Percentiles rank a stretch among this genome's conserved stretches.
phyloP scores from a whole-genome alignment of 2,113 vertebrate genomes.

The Alethe castanea region DNA sequence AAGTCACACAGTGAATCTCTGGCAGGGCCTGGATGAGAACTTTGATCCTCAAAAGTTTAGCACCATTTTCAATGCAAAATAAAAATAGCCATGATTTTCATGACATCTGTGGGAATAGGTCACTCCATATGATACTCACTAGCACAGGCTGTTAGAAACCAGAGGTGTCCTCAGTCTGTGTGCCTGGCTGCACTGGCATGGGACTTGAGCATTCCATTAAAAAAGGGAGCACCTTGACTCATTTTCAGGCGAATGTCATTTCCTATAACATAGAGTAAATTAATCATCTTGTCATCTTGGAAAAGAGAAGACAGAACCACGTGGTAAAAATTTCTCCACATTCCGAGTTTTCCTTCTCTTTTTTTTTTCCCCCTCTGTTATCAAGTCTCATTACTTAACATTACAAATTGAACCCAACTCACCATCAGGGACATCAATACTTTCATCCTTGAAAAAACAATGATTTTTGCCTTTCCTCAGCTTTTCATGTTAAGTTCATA shows the following conservation, averaged over 20 bases:
- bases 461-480: neutral
- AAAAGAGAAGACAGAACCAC: neutral
- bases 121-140: rapidly evolving
- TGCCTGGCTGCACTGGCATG: rapidly evolving
- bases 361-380: neutral
- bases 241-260: neutral
- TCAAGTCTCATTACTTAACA: neutral
- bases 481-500: neutral
- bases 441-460: neutral
- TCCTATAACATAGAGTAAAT: neutral
- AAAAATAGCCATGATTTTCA: neutral
- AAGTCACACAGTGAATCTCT: neutral
- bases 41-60: neutral
- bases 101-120: neutral
- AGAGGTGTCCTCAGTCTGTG: neutral
- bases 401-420: neutral
- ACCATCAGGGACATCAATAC: neutral
- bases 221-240: neutral
- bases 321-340: neutral
- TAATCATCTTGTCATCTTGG: neutral
- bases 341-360: neutral
- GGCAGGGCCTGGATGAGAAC: neutral
- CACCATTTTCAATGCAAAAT: neutral
- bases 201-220: neutral
- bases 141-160: neutral